Evolutionary conservation across 2,113 vertebrate species (phyloP).

Genomic region (Neomonachus schauinslandi): DNA sequence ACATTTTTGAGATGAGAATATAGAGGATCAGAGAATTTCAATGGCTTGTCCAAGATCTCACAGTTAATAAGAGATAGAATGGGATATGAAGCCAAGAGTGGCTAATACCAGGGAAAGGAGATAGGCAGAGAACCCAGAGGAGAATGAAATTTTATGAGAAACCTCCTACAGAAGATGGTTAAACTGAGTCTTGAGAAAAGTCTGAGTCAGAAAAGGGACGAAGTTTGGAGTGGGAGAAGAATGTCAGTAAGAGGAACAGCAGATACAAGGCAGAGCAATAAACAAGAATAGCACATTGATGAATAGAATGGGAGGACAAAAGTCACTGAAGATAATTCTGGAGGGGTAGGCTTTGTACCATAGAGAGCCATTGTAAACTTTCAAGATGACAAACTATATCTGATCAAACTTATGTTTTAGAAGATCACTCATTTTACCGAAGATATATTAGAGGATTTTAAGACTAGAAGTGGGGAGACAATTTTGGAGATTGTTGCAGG

Average conservation of each 20-base stretch:
- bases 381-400: neutral
- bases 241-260: neutral
- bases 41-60: neutral
- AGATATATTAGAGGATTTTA: neutral
- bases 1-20: neutral
- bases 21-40: neutral
- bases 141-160: neutral
- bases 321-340: neutral
- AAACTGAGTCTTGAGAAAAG: neutral
- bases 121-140: neutral
- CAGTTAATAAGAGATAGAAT: neutral
- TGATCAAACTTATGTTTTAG: neutral
- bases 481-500: neutral
- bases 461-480: neutral
- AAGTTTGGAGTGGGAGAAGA: neutral
- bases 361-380: neutral
- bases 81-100: neutral
- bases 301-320: neutral
- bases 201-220: neutral
- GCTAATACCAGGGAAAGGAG: neutral
- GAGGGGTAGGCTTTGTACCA: neutral
- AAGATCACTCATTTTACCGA: neutral
- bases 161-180: neutral
- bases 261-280: neutral
- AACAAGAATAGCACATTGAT: neutral